These are phyloP conservation scores for Bergia sp. DNA, from an alignment of 92 coral and sea anemone species.

Conservation along the genomic window DNA sequence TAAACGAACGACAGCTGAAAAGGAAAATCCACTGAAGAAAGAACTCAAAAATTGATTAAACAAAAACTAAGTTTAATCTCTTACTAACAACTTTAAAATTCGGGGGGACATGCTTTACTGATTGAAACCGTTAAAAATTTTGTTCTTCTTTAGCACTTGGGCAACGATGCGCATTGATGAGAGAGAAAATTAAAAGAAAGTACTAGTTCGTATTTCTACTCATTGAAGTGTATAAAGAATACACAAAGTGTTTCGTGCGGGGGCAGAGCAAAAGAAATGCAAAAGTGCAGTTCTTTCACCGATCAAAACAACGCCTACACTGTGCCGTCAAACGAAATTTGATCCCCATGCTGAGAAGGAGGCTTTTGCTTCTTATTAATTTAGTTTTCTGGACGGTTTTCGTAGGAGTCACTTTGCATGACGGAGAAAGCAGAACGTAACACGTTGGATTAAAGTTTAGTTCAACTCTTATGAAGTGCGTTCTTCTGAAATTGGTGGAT, in stretches of 20 bases:
- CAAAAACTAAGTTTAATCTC: no score
- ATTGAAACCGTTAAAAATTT: no score
- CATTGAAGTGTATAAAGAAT: no score
- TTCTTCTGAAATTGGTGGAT: background rate
- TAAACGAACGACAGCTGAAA: no score
- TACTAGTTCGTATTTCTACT: background rate
- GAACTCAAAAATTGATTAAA: no score
- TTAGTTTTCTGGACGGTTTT: background rate
- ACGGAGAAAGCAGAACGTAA: background rate
- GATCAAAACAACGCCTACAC: slow-evolving; percentile 7
- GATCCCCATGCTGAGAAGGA: background rate
- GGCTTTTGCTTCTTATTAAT: no score
- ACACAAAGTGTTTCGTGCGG: background rate
- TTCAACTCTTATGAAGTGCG: slow-evolving; percentile 4
- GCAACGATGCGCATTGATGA: no score
- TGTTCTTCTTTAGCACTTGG: no score
- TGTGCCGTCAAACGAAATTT: background rate
- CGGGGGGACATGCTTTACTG: no score
- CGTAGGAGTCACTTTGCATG: background rate
- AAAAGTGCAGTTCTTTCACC: background rate
- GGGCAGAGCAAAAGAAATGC: background rate
- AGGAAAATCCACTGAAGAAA: no score
- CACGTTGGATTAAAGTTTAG: background rate
- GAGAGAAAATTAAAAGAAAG: background rate
- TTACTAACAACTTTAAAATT: no score